These are phyloP conservation scores for Prunella fulvescens DNA, from an alignment of 2,113 vertebrate genomes.

Conservation along the genomic window DNA sequence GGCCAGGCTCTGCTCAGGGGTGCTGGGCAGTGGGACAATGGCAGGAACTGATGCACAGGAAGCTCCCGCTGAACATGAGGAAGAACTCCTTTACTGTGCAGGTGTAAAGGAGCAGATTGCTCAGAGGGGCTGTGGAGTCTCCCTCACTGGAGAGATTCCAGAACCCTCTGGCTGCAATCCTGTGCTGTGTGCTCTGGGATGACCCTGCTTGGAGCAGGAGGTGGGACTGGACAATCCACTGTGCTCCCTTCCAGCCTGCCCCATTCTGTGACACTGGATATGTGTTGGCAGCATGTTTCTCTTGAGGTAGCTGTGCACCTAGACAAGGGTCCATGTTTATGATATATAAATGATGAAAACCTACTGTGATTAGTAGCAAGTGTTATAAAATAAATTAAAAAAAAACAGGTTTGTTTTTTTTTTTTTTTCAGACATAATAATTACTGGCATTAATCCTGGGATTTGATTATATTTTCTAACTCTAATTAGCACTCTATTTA, in stretches of 20 bases:
- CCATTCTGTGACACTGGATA: not conserved
- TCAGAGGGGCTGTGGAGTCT: not conserved
- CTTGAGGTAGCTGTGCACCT: not conserved
- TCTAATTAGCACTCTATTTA: not conserved
- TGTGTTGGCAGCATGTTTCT: not conserved
- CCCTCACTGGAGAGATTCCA: not conserved
- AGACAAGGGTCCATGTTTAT: not conserved
- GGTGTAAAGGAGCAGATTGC: not conserved
- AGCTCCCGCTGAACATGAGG: not conserved
- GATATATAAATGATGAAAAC: not conserved
- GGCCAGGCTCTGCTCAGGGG: not conserved
- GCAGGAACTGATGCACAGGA: not conserved
- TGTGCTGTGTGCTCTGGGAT: not conserved
- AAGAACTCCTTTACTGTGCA: not conserved
- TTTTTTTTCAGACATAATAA: not conserved
- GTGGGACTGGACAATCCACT: rapidly evolving
- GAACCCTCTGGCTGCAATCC: not conserved
- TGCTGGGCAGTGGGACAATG: not conserved
- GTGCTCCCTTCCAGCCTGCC: not conserved
- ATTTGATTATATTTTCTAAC: not conserved
- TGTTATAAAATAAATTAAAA: not conserved
- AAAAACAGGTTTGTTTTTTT: not conserved
- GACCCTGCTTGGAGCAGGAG: not conserved
- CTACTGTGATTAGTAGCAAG: not conserved
- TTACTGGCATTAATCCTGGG: not conserved